Conservation (phyloP, 2,888 invertebrate genomes). For the Dexiosoma caninum region DNA sequence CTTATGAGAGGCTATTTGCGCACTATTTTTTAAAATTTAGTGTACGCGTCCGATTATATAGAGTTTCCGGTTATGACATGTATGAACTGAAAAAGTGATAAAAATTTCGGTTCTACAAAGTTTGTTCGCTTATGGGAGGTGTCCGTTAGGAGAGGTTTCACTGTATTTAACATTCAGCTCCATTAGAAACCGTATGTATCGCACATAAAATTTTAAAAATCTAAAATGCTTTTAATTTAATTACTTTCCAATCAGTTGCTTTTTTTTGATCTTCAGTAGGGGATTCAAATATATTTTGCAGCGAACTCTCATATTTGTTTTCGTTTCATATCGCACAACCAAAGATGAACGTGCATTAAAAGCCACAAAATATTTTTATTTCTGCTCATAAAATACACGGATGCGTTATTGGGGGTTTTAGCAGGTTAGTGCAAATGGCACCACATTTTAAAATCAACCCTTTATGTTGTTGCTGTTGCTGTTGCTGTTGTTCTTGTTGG, state of each 20-base stretch:
- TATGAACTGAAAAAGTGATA: too few species aligned
- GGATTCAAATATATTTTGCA: not conserved
- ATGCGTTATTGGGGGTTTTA: conserved; percentile 37
- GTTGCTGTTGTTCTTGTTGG: not conserved
- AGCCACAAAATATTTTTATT: conserved; percentile 60
- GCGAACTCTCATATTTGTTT: not conserved
- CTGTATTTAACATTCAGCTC: too few species aligned
- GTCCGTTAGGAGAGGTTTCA: too few species aligned
- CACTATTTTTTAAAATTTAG: too few species aligned
- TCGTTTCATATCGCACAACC: conserved; percentile 25
- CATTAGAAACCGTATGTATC: too few species aligned
- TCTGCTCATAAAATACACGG: conserved; percentile 36
- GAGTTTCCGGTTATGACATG: too few species aligned
- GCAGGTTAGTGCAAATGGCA: not conserved
- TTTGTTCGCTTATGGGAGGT: too few species aligned
- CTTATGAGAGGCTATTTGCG: too few species aligned
- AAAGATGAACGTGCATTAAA: conserved; percentile 61
- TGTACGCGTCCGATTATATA: too few species aligned
- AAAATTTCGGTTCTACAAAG: too few species aligned
- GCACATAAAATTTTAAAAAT: too few species aligned
- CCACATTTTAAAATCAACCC: not conserved
- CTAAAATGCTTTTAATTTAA: too few species aligned
- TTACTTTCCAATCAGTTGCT: not conserved
- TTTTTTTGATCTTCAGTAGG: not conserved
- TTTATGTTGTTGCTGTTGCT: not conserved